Conservation (phyloP, 2,797 vertebrate species). For the Catostomus latipinnis region DNA sequence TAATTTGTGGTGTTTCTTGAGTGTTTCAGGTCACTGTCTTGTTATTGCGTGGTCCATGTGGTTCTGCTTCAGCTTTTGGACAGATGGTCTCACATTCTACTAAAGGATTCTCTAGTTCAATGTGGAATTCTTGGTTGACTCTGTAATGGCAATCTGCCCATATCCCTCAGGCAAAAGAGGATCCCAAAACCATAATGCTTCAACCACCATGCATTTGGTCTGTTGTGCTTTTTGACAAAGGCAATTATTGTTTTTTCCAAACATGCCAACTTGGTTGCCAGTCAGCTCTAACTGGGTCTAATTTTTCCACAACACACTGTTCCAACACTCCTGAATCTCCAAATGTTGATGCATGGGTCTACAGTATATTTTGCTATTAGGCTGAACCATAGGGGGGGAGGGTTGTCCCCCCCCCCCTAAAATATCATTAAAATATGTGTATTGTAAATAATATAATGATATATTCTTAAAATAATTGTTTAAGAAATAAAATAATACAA, state of each 20-base stretch:
- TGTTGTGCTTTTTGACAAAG: background rate
- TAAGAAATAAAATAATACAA: too few relatives aligned
- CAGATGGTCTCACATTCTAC: slow-evolving; percentile 42
- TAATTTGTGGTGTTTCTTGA: slow-evolving; percentile 40
- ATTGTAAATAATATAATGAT: too few relatives aligned
- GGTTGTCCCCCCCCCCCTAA: too few relatives aligned
- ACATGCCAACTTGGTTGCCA: background rate
- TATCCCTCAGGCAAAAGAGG: background rate
- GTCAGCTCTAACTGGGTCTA: background rate
- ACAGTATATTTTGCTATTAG: background rate
- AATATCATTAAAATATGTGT: too few relatives aligned
- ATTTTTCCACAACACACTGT: background rate
- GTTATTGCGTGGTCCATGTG: slow-evolving; percentile 37
- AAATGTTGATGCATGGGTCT: slow-evolving; percentile 1
- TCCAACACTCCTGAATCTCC: background rate
- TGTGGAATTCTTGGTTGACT: slow-evolving; percentile 21
- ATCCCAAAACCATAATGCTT: slow-evolving; percentile 6
- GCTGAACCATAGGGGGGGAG: too few relatives aligned
- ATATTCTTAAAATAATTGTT: too few relatives aligned
- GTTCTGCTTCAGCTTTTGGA: slow-evolving; percentile 40
- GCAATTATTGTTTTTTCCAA: background rate
- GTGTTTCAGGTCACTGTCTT: slow-evolving; percentile 31
- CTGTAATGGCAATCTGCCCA: background rate
- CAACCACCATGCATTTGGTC: slow-evolving; percentile 3
- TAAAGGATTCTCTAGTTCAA: slow-evolving; percentile 26